phyloP scores from a whole-genome alignment of 2,888 invertebrate genomes.

The Nemoura dubitans region DNA sequence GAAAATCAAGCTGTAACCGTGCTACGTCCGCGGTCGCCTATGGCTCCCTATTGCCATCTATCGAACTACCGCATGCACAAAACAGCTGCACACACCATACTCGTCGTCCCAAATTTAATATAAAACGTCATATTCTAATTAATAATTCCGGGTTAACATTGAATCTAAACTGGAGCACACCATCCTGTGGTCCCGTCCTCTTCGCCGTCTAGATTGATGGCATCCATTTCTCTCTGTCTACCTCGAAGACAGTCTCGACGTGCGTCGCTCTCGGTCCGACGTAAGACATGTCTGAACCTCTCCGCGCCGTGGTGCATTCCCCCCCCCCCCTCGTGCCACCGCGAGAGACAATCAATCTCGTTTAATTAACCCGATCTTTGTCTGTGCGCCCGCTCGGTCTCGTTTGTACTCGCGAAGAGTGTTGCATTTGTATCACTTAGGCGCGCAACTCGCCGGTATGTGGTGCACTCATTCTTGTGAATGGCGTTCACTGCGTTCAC shows the following conservation, averaged over 20 bases:
- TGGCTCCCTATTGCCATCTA: no score
- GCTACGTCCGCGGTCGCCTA: no score
- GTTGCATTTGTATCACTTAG: conserved; percentile 17
- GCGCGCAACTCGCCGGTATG: no score
- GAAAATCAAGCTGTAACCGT: no score
- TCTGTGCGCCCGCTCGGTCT: neutral
- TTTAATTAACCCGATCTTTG: conserved; percentile 35
- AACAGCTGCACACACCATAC: neutral
- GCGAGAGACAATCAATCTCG: conserved; percentile 39
- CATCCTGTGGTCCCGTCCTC: neutral
- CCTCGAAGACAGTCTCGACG: conserved; percentile 24
- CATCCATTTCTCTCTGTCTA: neutral
- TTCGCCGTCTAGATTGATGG: conserved; percentile 15
- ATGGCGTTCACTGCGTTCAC: no score
- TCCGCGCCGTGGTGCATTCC: neutral
- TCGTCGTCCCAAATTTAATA: neutral
- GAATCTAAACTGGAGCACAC: neutral
- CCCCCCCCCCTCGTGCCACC: neutral
- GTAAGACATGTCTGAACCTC: neutral
- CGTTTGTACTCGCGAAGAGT: neutral
- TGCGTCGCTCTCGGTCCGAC: neutral
- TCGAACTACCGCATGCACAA: neutral
- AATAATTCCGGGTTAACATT: neutral
- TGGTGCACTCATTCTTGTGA: no score
- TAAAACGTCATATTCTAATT: neutral